These are phyloP conservation scores for Brenthis hecate DNA, from an alignment of 2,888 invertebrate genomes.

Conservation along the genomic window DNA sequence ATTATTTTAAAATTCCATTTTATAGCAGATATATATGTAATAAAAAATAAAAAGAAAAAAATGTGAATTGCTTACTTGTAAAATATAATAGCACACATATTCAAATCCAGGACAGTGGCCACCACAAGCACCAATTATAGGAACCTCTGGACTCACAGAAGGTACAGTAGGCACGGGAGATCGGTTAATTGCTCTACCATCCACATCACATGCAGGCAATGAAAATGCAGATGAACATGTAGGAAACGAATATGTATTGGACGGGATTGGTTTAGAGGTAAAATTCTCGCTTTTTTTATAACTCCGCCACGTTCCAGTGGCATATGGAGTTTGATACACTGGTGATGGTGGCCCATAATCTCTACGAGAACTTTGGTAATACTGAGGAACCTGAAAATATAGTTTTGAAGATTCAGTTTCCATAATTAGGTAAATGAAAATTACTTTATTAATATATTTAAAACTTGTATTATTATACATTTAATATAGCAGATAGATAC, in stretches of 20 bases:
- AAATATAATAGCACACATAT: constrained; percentile 87
- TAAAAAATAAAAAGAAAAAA: background rate
- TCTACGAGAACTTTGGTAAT: constrained; percentile 60
- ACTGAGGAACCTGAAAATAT: constrained; percentile 66
- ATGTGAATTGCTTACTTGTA: constrained; percentile 76
- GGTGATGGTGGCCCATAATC: constrained; percentile 74
- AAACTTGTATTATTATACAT: no score
- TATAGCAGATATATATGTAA: no score
- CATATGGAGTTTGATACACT: constrained; percentile 76
- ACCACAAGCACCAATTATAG: constrained; percentile 85
- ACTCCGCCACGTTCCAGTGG: constrained; percentile 64
- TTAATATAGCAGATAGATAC: no score
- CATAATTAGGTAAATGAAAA: background rate
- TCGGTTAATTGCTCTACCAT: constrained; percentile 51
- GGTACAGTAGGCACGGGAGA: constrained; percentile 64
- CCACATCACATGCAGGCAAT: constrained; percentile 66
- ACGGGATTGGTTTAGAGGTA: constrained; percentile 47
- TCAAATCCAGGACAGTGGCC: constrained; percentile 87
- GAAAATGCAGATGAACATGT: constrained; percentile 74
- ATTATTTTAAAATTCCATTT: no score
- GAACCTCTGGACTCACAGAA: constrained; percentile 75
- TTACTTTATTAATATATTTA: no score
- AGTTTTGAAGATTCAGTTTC: background rate
- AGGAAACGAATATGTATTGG: constrained; percentile 65
- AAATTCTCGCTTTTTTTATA: constrained; percentile 64